phyloP scores from a whole-genome alignment of 2,797 vertebrate genomes.

The Apodemus agrarius region DNA sequence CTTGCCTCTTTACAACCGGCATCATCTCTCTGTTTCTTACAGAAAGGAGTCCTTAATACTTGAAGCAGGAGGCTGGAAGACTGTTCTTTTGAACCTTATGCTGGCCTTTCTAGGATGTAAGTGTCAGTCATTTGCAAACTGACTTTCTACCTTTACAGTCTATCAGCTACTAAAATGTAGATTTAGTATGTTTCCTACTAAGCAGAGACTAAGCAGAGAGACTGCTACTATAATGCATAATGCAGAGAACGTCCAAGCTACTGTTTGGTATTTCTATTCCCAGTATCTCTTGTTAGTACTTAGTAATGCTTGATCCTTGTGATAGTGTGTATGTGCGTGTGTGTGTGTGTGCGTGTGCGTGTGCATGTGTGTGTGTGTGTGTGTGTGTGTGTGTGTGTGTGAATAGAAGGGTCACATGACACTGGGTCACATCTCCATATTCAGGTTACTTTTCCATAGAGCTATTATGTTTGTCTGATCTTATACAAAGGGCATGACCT shows the following conservation, averaged over 20 bases:
- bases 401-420: background rate
- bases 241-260: background rate
- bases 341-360: background rate
- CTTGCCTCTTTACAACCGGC: background rate
- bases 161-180: background rate
- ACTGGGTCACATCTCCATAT: background rate
- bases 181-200: background rate
- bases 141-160: background rate
- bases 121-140: background rate
- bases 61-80: background rate
- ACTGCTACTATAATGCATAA: background rate
- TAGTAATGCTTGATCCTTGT: background rate
- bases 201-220: background rate
- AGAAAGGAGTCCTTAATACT: conserved; percentile 30
- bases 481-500: background rate
- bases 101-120: conserved; percentile 34
- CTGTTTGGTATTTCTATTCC: conserved; percentile 6
- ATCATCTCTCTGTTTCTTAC: background rate
- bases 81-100: conserved; percentile 3
- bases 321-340: background rate
- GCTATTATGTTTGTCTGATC: background rate
- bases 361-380: background rate
- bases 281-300: background rate
- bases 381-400: background rate
- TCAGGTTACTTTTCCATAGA: background rate